Evolutionary conservation across 2,797 vertebrate species (phyloP).

Genomic region (Phoebastria nigripes): DNA sequence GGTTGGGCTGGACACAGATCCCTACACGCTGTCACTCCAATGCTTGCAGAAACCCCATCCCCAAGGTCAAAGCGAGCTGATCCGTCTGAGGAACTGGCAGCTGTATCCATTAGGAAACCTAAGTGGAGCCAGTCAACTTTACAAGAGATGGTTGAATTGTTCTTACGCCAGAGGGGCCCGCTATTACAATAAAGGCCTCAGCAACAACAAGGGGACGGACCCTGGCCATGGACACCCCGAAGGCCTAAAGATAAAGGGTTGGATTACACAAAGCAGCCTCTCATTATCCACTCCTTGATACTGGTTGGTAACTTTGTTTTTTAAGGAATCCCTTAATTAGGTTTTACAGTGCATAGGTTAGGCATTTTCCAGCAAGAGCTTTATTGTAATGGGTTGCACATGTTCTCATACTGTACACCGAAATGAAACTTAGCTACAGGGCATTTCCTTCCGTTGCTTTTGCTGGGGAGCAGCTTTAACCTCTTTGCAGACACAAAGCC

Average conservation of each 20-base stretch:
- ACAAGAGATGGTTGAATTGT: background rate
- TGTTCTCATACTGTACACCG: conserved; percentile 54
- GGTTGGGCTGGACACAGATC: background rate
- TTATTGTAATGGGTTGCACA: conserved; percentile 67
- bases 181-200: background rate
- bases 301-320: conserved; percentile 48
- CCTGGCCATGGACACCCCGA: background rate
- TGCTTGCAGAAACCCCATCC: background rate
- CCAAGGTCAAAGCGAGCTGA: background rate
- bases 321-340: conserved; percentile 65
- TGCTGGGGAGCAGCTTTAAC: conserved; percentile 51
- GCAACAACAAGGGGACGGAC: conserved; percentile 20
- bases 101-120: background rate
- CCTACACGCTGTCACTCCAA: background rate
- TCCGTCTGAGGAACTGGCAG: background rate
- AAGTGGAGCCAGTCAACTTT: background rate
- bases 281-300: conserved; percentile 64
- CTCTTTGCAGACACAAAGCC: conserved; percentile 51
- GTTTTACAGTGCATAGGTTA: conserved; percentile 68
- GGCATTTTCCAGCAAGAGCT: conserved; percentile 64
- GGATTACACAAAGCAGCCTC: conserved; percentile 62
- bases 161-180: background rate
- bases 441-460: conserved; percentile 62
- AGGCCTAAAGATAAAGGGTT: conserved; percentile 54
- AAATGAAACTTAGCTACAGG: conserved; percentile 63